Evolutionary conservation across 2,113 vertebrate genomes (phyloP).

Genomic region (Engraulis encrasicolus): DNA sequence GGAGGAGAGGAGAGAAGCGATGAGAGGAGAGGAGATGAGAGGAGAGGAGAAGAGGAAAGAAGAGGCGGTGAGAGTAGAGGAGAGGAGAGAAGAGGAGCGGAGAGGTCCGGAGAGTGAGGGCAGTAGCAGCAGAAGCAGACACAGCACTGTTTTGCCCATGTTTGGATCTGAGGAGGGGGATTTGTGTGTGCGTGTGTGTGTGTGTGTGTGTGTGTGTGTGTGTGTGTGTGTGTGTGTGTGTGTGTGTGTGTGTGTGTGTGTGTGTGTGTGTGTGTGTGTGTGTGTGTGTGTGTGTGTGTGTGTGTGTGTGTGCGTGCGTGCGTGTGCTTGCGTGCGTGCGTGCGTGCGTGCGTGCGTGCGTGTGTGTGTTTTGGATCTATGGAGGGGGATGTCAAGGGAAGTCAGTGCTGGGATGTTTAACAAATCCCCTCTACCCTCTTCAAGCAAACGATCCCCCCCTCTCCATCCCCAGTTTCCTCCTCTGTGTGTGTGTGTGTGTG

Average conservation of each 20-base stretch:
- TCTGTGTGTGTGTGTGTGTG: neutral
- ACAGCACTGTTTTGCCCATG: neutral
- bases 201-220: neutral
- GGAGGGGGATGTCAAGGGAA: neutral
- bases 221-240: neutral
- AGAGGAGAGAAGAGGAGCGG: too few species aligned
- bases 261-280: neutral
- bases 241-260: neutral
- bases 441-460: neutral
- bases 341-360: neutral
- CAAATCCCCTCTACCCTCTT: neutral
- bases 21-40: too few species aligned
- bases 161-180: neutral
- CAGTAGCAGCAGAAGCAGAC: neutral
- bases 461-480: neutral
- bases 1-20: too few species aligned
- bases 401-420: neutral
- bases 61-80: too few species aligned
- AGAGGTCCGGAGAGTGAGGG: too few species aligned
- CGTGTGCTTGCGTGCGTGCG: neutral
- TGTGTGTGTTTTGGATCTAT: neutral
- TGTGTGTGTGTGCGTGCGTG: neutral
- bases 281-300: neutral
- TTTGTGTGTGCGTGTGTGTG: neutral
- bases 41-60: too few species aligned